Evolutionary conservation across 2,797 vertebrate species (phyloP).

Genomic region (Lateolabrax maculatus): DNA sequence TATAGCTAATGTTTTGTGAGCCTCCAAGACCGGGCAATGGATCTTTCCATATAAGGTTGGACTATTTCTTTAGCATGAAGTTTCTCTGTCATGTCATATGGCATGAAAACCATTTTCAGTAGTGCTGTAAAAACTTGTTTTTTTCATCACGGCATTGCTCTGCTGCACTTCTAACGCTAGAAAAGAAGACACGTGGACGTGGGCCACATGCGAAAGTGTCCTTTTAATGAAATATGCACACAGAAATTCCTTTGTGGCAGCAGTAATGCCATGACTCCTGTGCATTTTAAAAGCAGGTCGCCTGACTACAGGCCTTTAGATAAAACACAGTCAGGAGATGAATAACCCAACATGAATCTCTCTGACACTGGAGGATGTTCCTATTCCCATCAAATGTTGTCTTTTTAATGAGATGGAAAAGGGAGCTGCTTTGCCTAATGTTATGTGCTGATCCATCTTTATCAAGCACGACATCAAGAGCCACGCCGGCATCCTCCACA

Average conservation of each 20-base stretch:
- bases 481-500: slow-evolving; percentile 63
- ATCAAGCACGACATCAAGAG: slow-evolving; percentile 73
- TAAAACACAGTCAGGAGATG: slow-evolving; percentile 34
- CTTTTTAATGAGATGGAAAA: slow-evolving; percentile 74
- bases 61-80: neutral
- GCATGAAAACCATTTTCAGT: neutral
- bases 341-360: slow-evolving; percentile 51
- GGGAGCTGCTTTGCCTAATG: slow-evolving; percentile 67
- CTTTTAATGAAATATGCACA: slow-evolving; percentile 26
- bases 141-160: slow-evolving; percentile 28
- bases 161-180: slow-evolving; percentile 8
- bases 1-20: neutral
- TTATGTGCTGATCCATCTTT: slow-evolving; percentile 78
- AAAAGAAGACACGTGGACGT: slow-evolving; percentile 7
- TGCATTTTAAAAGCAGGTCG: neutral
- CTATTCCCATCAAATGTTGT: slow-evolving; percentile 53
- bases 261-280: neutral
- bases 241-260: slow-evolving; percentile 9
- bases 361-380: slow-evolving; percentile 57
- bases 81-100: neutral
- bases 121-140: neutral
- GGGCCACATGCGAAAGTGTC: slow-evolving; percentile 14
- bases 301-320: slow-evolving; percentile 1
- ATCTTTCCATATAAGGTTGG: neutral
- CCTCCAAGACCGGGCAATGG: neutral